Percentiles rank a stretch among this genome's conserved stretches.
Evolutionary conservation across 2,888 invertebrate species (phyloP).

Genomic region (Pseudococcus jackbeardsleyi): DNA sequence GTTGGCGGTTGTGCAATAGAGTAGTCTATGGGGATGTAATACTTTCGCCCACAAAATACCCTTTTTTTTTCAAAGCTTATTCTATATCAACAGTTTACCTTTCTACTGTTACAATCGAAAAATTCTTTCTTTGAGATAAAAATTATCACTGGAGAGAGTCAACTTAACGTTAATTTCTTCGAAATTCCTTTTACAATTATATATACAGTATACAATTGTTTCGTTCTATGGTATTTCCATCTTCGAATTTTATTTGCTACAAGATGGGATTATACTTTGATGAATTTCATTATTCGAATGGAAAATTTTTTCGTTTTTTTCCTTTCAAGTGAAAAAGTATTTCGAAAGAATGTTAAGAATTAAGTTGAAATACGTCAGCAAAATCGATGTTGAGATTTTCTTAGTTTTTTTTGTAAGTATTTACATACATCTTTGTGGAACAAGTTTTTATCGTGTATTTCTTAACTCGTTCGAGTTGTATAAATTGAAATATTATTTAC

Average conservation of each 20-base stretch:
- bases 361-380: background rate
- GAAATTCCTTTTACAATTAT: constrained; percentile 19
- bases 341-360: background rate
- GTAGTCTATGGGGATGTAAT: constrained; percentile 15
- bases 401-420: no score
- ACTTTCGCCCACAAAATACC: background rate
- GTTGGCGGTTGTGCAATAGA: background rate
- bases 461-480: background rate
- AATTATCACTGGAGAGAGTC: constrained; percentile 13
- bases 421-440: no score
- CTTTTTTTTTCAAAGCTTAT: background rate
- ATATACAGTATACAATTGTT: background rate
- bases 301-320: background rate
- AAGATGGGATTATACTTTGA: background rate
- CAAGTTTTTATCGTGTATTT: no score
- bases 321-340: background rate
- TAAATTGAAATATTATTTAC: constrained; percentile 8
- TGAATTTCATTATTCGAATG: background rate
- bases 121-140: constrained; percentile 40
- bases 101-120: constrained; percentile 10
- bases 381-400: background rate
- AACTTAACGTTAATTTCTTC: background rate
- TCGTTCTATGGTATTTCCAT: background rate
- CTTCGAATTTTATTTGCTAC: background rate
- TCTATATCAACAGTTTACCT: constrained; percentile 8